Base-by-base conservation (phyloP, 1,140 invertebrate genomes). In the Idris sp. region DNA sequence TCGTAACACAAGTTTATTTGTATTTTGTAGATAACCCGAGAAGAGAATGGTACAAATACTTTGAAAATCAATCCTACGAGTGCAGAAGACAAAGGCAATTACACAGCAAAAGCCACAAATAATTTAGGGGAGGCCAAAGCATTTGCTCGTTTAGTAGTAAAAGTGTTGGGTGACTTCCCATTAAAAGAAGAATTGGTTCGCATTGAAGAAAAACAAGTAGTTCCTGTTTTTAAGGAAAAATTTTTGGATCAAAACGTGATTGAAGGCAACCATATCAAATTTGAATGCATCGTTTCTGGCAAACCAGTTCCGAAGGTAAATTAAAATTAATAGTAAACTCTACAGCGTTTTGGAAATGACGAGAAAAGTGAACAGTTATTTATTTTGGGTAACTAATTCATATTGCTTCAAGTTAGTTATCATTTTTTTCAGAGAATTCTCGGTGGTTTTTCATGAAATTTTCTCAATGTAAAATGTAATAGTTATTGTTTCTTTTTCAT, bases 121-220 rank as follows among this genome's bases (percentile, higher is more conserved):
- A 77, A 84, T 11, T 86, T 89, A 13, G 94, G 94, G n/a, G 93
- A 95, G 74, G 93, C 92, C 0, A 94, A 94, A 79, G 93, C 93
- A 75, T 94, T 95, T 62, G 92, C 93, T 0, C 92, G 93, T 69
- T 78, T 96, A 2, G 93, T 93, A 31, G 92, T 94, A 0, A 92
- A 92, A 82, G 87, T 89, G 0, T 84, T 89, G 5, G 87, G 86
- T 33, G 82, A 84, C 22, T 84, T 84, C 48, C 59, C 78, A 30
- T 68, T 82, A 14, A 84, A 85, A 59, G 74, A 86, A 53, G 78
- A 89, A 81, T 76, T 85, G 11, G 74, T 89, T 0, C 86, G 89
- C 26, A 88, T 90, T 74, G 88, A 91, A 61, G 89, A 91, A 18
- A 91, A 91, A 58, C 81, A 89, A 1, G 74, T 89, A 16, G 86